Evolutionary conservation across 2,113 vertebrate species (phyloP).

Genomic region (Petromus typicus): DNA sequence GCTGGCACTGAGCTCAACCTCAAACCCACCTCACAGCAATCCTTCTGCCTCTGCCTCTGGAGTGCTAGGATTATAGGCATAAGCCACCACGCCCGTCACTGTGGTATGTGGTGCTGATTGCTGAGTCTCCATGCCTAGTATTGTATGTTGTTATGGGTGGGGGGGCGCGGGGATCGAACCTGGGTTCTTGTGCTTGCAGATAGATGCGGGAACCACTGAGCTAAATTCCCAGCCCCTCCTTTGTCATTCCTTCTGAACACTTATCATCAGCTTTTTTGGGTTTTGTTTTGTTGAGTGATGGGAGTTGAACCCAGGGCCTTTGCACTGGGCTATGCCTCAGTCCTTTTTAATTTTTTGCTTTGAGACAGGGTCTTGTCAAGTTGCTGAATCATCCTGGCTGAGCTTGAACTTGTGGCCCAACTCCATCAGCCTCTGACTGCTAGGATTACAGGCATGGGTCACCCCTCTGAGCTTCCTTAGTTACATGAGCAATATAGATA

Average conservation of each 20-base stretch:
- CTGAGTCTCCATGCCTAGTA: too few species aligned
- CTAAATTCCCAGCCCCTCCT: too few species aligned
- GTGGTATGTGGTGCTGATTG: too few species aligned
- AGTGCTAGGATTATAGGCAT: too few species aligned
- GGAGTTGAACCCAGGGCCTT: neutral
- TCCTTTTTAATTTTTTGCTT: neutral
- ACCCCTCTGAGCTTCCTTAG: neutral
- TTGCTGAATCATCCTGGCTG: neutral
- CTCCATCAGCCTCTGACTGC: neutral
- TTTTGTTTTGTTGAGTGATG: neutral
- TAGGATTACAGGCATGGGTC: neutral
- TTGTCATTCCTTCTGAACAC: neutral
- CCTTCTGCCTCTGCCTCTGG: too few species aligned
- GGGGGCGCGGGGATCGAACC: too few species aligned
- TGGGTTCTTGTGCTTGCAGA: too few species aligned
- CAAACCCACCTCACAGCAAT: too few species aligned
- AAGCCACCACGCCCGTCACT: too few species aligned
- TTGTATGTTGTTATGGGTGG: too few species aligned
- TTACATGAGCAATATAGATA: neutral
- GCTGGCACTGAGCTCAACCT: too few species aligned
- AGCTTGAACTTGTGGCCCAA: neutral
- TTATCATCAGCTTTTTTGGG: neutral
- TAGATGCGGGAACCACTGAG: too few species aligned
- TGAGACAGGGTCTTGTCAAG: neutral
- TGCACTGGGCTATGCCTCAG: neutral